Evolutionary conservation across 2,888 invertebrate genomes (phyloP).

Genomic region (Hypselothyrea guttata): DNA sequence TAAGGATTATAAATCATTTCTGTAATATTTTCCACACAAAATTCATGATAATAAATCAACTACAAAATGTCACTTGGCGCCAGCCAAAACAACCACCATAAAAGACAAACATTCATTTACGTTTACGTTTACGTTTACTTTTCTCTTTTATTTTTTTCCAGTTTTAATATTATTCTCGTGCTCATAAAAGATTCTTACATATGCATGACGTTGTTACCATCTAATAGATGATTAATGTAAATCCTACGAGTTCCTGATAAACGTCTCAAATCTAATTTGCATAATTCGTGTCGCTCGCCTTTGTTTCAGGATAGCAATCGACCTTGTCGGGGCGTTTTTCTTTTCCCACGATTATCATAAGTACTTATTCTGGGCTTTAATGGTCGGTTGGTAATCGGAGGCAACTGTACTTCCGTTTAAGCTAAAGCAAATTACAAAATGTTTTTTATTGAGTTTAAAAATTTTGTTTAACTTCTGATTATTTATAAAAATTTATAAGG

Average conservation of each 20-base stretch:
- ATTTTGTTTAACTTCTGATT: constrained; percentile 3
- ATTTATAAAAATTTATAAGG: neutral
- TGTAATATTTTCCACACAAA: constrained; percentile 68
- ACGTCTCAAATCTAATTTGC: constrained; percentile 59
- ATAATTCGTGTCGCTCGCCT: constrained; percentile 53
- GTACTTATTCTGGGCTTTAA: constrained; percentile 14
- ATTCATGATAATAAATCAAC: constrained; percentile 66
- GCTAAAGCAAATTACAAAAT: too few species aligned
- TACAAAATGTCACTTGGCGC: constrained; percentile 71
- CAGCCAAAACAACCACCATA: constrained; percentile 54
- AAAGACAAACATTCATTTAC: constrained; percentile 16
- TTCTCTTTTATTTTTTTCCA: constrained; percentile 3
- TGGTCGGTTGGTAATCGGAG: too few species aligned
- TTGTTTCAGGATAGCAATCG: constrained; percentile 39
- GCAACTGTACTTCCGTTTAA: neutral
- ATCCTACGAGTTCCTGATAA: constrained; percentile 63
- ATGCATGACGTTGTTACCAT: constrained; percentile 52
- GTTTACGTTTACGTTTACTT: constrained; percentile 7
- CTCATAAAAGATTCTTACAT: constrained; percentile 63
- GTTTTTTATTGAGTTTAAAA: too few species aligned
- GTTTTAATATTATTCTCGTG: neutral
- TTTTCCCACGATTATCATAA: constrained; percentile 39
- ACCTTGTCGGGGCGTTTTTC: constrained; percentile 35
- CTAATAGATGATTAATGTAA: constrained; percentile 69
- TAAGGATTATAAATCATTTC: constrained; percentile 76